Base-by-base conservation (phyloP, 2,797 vertebrate genomes). In the Pseudochromis fuscus region DNA sequence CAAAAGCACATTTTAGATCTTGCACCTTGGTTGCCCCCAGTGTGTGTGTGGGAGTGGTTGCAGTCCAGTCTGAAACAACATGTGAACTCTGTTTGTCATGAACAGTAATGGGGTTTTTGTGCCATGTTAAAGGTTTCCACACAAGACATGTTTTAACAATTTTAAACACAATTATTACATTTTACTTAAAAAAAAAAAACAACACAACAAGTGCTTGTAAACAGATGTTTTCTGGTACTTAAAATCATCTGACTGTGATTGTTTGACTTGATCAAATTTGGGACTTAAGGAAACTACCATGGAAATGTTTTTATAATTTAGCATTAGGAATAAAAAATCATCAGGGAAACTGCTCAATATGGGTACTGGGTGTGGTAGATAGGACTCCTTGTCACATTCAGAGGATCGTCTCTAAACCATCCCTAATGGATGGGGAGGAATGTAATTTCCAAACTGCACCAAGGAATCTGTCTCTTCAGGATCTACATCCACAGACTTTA, bases 21-120 rank as follows among this genome's bases (percentile, higher is more conserved):
- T 75, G 79, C 91, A 91, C 90, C 91, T 93, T 93, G 92, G 92
- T 85, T 75, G 79, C 78, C 90, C 85, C 67, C 25, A 13, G 50
- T 71, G 68, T 84, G 75, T 81, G 73, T 69, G 51, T 65, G 56
- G 33, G 69, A 49, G 55, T 44, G 66, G 28, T 33, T 77, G 59
- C 12, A 21, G 18, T 68, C 13, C 2, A 23, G 30, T 37, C 1
- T 58, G 4, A 40, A 48, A 45, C 28, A 45, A 38, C 33, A 6
- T 10, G 2, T 38, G 23, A 44, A 28, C 50, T 30, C 51, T 49
- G 7, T 23, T 1, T 65, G n/a, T n/a, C n/a, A 42, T 56, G 2
- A 61, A 12, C 16, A 23, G 38, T 46, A n/a, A n/a, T n/a, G n/a
- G n/a, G n/a, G n/a, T n/a, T n/a, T n/a, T n/a, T n/a, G n/a, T n/a